Base-by-base conservation (phyloP, 2,888 invertebrate species). In the Nasonia oneida region DNA sequence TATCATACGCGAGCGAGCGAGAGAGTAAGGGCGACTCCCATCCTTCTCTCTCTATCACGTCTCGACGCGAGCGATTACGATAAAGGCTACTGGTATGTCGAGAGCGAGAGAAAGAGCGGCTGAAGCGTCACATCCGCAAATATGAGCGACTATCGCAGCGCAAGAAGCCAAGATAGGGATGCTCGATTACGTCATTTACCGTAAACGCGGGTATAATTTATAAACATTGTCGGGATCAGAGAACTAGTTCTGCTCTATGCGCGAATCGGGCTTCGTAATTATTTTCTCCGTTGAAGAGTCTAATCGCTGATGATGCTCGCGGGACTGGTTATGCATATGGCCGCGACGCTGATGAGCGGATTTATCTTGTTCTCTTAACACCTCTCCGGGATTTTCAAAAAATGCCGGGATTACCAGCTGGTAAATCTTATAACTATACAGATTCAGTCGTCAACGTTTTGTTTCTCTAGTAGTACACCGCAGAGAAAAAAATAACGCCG, bases 1-100 rank as follows among this genome's bases (percentile, higher is more conserved):
- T 92, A 92, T 92, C 92, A 92, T 92, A 91, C 90, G 90, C 91
- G 88, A 84, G 86, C 29, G 29, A 29, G 1, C 57, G 61, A 53
- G 50, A 47, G 79, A 37, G 33, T 37, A 39, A 47, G 39, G 70
- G 67, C 50, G 6, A 42, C 42, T 64, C 47, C 39, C 53, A 29
- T 67, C 77, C 83, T 57, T 67, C 84, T 29, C 81, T 79, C 64
- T 70, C 50, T 71, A 2, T 42, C 76, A n/a, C 87, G 80, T 83
- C 83, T 82, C 71, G 64, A 39, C 73, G 37, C 50, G 67, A 29
- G n/a, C 82, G 84, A 88, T 84, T 84, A 82, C 80, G 80, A 86
- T 81, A 87, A 87, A 87, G 84, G 85, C 86, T 73, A 75, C 70
- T 80, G 79, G 73, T 67, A 70, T 57, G 39, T 33, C 29, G 23